These are phyloP conservation scores for Zaprionus gabonicus DNA, from an alignment of 1,140 invertebrate species.

Conservation along the genomic window DNA sequence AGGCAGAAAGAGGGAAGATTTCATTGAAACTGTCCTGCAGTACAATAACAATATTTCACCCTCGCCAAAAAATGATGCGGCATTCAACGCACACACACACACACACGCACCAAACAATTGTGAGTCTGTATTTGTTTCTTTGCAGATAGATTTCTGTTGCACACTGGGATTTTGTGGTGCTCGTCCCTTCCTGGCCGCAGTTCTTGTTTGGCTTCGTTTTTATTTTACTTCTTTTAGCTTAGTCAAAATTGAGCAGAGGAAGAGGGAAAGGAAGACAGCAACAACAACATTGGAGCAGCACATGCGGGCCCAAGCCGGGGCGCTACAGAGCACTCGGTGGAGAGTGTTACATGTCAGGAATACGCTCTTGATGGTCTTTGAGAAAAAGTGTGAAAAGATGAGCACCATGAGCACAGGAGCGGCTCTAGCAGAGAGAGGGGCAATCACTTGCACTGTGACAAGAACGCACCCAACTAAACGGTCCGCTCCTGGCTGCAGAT, in stretches of 20 bases:
- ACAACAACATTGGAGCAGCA: neutral
- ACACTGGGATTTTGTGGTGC: constrained; percentile 57
- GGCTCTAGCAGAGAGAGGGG: neutral
- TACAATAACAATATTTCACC: constrained; percentile 58
- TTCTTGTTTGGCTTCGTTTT: constrained; percentile 58
- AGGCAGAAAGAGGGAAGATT: constrained; percentile 30
- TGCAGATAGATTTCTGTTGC: constrained; percentile 52
- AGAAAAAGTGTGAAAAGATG: constrained; percentile 47
- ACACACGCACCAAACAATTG: neutral
- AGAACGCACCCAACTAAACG: neutral
- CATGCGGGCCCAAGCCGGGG: constrained; percentile 38
- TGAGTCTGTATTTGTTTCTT: constrained; percentile 33
- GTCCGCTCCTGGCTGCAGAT: constrained; percentile 26
- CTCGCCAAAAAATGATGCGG: constrained; percentile 46
- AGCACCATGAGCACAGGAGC: constrained; percentile 19
- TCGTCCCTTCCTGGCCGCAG: constrained; percentile 37
- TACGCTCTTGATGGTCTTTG: constrained; percentile 32
- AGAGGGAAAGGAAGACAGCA: constrained; percentile 7
- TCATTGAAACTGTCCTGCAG: constrained; percentile 41
- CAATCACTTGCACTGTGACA: neutral
- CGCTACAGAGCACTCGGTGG: constrained; percentile 13
- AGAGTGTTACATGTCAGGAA: constrained; percentile 11
- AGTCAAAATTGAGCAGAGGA: neutral
- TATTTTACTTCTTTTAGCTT: constrained; percentile 32
- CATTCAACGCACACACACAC: constrained; percentile 43